Evolutionary conservation across 1,140 invertebrate genomes (phyloP).

Genomic region (Leptinotarsa lineolata): DNA sequence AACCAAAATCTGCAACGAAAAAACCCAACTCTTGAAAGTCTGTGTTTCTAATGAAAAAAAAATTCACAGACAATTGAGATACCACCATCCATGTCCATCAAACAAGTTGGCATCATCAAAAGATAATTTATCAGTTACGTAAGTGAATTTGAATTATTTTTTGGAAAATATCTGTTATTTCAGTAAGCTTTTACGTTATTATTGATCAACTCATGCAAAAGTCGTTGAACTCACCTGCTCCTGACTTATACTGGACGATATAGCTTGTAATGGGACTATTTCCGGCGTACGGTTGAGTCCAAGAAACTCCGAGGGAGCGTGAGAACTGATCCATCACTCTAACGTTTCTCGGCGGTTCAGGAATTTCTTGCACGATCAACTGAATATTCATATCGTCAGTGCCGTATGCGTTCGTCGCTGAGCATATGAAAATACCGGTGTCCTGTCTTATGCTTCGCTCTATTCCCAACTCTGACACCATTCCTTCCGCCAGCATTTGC

Average conservation of each 20-base stretch:
- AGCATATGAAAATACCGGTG: constrained; percentile 86
- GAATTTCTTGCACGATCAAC: constrained; percentile 88
- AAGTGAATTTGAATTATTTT: too few species aligned
- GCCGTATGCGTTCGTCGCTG: constrained; percentile 86
- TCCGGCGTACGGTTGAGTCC: constrained; percentile 84
- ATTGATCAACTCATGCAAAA: too few species aligned
- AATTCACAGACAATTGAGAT: too few species aligned
- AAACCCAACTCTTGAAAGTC: too few species aligned
- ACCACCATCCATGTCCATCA: too few species aligned
- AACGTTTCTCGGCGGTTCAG: constrained; percentile 84
- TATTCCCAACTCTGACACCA: constrained; percentile 79
- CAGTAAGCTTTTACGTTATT: too few species aligned
- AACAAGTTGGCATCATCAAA: too few species aligned
- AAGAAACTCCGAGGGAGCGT: constrained; percentile 77
- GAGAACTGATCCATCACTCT: constrained; percentile 81
- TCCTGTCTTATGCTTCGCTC: constrained; percentile 83
- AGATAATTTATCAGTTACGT: too few species aligned
- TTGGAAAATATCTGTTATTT: too few species aligned
- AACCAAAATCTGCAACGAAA: too few species aligned
- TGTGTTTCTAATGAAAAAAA: too few species aligned
- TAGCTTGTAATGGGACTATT: constrained; percentile 87
- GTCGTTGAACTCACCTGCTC: constrained; percentile 66
- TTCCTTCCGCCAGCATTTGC: constrained; percentile 77
- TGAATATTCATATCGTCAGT: constrained; percentile 90
- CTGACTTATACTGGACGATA: constrained; percentile 83